Evolutionary conservation across 2,888 invertebrate genomes (phyloP), one percentile per base, ranked within the genome.

Genomic region (Nasonia oneida): DNA sequence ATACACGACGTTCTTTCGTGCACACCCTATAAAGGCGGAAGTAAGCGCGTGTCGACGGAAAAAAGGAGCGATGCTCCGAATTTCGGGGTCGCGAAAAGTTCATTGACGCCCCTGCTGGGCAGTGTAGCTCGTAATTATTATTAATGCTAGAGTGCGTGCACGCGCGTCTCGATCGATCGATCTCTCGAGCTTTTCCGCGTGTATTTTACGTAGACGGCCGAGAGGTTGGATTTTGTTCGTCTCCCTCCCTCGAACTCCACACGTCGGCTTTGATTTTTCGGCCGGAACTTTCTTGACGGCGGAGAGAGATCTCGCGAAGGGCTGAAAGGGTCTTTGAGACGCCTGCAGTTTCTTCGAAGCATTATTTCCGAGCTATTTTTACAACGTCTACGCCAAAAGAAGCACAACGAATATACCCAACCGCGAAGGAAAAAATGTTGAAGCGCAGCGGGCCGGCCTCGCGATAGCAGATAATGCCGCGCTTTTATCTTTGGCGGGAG

Each of bases 401-500:
- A 53, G 10, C 10, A 8, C 3, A 8, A 18, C 10, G 8, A 23
- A 23, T 23, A 23, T 29, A 23, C n/a, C 4, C 12, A 29, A 12
- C 10, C 2, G 29, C 6, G 10, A 10, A 23, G 8, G 2, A 8
- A n/a, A 71, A 71, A 37, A 71, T 39, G 37, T 18, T 39, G n/a
- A 14, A 39, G 39, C 71, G 71, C 71, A 64, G 33, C 67, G 3
- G 6, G 23, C 8, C 57, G 37, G 37, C 39, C 10, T 18, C n/a
- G 73, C 73, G 73, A 73, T 42, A 73, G 42, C 23, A 42, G 73
- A 73, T 73, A 73, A 42, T 73, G 47, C 47, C 53, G 75, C 42
- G 50, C 33, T 57, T 64, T 73, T 73, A 73, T 73, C 73, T 42
- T 42, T 12, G 42, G n/a, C 73, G 39, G n/a, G 73, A 12, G 10